Base-by-base conservation (phyloP, 2,888 invertebrate species). In the Mesorhabditis belari region DNA sequence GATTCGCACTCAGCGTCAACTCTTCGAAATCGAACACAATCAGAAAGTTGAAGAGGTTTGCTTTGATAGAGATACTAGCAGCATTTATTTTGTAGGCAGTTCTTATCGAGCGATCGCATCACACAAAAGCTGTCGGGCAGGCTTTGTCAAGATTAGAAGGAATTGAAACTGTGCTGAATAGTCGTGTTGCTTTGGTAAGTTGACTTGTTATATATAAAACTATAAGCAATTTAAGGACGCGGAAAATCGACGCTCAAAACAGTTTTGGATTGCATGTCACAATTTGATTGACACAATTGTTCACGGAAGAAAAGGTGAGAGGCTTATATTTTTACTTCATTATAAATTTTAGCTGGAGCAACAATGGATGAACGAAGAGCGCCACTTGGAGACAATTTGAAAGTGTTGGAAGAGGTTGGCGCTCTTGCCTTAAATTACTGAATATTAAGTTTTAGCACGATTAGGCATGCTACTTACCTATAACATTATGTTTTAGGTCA, bases 191-290 rank as follows among this genome's bases (percentile, higher is more conserved):
- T 53, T 55, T 71, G 67, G 76, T 75, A 27, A 87, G 89, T 88
- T 79, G 82, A 44, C 44, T 3, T 58, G n/a, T 49, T 25, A 49
- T 50, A 27, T 21, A 24, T 9, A 17, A 24, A 6, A 24, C 23
- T 19, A 58, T 26, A 21, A 49, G n/a, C n/a, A 44, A 19, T 35
- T 5, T 44, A 35, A 72, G 76, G 84, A 85, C 71, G 81, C 81
- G 59, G 79, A 81, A 53, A 83, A 83, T 6, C 76, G 82, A 25
- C 77, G 81, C 26, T 89, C 92, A 0, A 92, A 93, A 82, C 87
- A 90, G 27, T 85, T 95, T 70, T 95, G 95, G 95, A 88, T 91
- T 69, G 91, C 95, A 1, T 92, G 91, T 76, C 91, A 93, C 78
- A 88, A 91, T 3, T 84, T 95, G 44, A 87, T 89, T 78, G 87